Evolutionary conservation across 2,113 vertebrate genomes (phyloP), one percentile per base, ranked within the genome.

Genomic region (Mellivora capensis): DNA sequence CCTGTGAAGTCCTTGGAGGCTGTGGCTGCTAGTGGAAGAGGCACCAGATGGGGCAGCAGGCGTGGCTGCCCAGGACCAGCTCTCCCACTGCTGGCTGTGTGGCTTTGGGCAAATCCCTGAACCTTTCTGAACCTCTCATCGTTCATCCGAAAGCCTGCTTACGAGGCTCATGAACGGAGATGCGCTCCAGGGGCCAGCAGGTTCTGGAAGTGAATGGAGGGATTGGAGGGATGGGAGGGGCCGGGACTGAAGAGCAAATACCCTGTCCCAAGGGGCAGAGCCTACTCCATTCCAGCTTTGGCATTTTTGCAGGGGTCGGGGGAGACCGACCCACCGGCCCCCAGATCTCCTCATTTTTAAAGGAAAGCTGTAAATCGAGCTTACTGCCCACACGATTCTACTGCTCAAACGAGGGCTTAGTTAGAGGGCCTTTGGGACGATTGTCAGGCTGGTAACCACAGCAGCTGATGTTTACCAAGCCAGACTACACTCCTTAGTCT

Each of bases 21-120:
- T 91, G 27, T 72, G 11, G 8, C 61, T 85, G 9, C 57, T 62
- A 49, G 39, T 34, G 49, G 61, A 72, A 61, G 34, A 72, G 12
- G n/a, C 15, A 0, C 79, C 44, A 13, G 67, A n/a, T 2, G 0
- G 2, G 2, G 5, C 25, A 9, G 29, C 49, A 42, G 77, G 37
- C 17, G 0, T 39, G 52, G 47, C 82, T 42, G 29, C 62, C 59
- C 25, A 27, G 47, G 87, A 37, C 54, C 72, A 11, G 71, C 39
- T 57, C 20, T 31, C 37, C 27, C 54, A 4, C 17, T 25, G 25
- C 84, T 67, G 71, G n/a, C 95, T 59, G 12, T 17, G 42, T 29
- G 18, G 72, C 71, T 91, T 27, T 77, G 34, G 29, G 77, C 9
- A 90, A 72, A 44, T 47, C 62, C 1, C 82, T 81, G 72, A 47